Conservation (phyloP, 2,113 vertebrate genomes). For the Thryonomys swinderianus region DNA sequence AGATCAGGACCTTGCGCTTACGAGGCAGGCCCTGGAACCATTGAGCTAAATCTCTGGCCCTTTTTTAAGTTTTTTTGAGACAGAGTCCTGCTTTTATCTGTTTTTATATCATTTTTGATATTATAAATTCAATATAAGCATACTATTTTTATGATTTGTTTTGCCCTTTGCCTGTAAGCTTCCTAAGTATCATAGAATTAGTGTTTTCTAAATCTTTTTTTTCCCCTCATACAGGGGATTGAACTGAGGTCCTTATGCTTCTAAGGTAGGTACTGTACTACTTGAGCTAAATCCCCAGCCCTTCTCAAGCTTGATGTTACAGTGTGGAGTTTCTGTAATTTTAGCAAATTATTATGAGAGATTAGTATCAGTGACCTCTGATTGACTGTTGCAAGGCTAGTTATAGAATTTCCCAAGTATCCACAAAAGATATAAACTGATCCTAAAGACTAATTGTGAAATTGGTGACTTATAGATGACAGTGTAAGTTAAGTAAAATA, state of each 20-base stretch:
- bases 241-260: no score
- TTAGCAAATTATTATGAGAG: neutral
- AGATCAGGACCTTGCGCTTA: no score
- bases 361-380: constrained; percentile 22
- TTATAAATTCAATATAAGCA: neutral
- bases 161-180: neutral
- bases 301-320: neutral
- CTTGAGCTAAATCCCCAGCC: no score
- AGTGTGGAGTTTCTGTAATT: neutral
- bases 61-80: no score
- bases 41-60: no score
- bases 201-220: neutral
- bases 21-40: no score
- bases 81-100: no score
- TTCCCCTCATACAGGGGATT: no score
- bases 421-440: constrained; percentile 5
- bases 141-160: neutral
- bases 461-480: neutral
- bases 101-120: constrained; percentile 14
- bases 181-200: neutral
- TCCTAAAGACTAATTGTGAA: constrained; percentile 34
- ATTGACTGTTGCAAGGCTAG: constrained; percentile 1
- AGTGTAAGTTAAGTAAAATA: neutral
- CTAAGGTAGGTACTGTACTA: no score
- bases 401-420: constrained; percentile 23